phyloP scores from a whole-genome alignment of 2,797 vertebrate genomes.

The Tenualosa thibaudeaui region DNA sequence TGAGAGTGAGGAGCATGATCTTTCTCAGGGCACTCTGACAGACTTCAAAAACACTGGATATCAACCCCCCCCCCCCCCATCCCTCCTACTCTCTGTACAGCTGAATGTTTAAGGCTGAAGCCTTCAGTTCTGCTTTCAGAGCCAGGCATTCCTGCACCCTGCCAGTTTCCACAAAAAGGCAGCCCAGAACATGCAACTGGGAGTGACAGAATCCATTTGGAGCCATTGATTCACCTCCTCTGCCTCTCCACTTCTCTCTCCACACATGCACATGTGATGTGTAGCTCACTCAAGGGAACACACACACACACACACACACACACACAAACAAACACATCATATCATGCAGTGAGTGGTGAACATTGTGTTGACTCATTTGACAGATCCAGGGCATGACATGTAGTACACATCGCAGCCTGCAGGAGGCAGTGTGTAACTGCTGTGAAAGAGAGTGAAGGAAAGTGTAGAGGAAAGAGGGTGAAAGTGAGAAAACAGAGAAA shows the following conservation, averaged over 20 bases:
- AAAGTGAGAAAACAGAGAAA: not conserved
- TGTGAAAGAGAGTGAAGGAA: not conserved
- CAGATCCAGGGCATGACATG: conserved; percentile 33
- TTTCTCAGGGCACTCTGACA: conserved; percentile 17
- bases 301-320: not conserved
- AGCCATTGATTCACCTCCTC: conserved; percentile 25
- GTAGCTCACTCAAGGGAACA: not conserved
- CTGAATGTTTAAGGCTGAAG: conserved; percentile 28
- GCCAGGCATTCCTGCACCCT: conserved; percentile 8
- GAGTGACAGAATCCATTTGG: conserved; percentile 32
- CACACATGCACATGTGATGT: conserved; percentile 16
- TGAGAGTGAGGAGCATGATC: conserved; percentile 55
- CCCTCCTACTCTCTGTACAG: not conserved
- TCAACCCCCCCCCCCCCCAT: not conserved
- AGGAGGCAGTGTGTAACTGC: conserved; percentile 54
- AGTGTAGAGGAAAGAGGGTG: not conserved
- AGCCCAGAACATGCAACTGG: conserved; percentile 26
- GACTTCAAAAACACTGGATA: conserved; percentile 26
- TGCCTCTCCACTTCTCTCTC: not conserved
- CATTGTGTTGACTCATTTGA: conserved; percentile 22
- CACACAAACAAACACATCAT: conserved; percentile 21
- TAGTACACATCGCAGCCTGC: conserved; percentile 33
- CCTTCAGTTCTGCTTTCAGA: not conserved
- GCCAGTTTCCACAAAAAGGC: conserved; percentile 9
- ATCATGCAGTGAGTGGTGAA: conserved; percentile 20